Evolutionary conservation across 2,113 vertebrate genomes (phyloP).

Genomic region (Dipodomys merriami): DNA sequence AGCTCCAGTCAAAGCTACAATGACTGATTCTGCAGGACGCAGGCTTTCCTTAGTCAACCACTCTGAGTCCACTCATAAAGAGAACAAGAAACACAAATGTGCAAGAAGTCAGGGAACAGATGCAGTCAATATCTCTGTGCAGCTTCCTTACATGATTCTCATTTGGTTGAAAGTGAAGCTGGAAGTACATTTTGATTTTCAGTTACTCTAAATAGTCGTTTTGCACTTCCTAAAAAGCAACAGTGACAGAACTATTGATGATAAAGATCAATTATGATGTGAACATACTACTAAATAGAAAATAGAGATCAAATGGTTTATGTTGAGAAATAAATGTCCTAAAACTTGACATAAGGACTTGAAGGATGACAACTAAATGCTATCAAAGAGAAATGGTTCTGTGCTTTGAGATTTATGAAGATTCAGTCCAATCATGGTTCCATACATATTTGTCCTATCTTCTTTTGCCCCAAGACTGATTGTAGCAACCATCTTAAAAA

Average conservation of each 20-base stretch:
- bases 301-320: neutral
- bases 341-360: neutral
- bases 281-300: neutral
- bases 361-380: neutral
- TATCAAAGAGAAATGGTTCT: neutral
- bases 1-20: neutral
- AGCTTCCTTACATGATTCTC: neutral
- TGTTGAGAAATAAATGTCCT: neutral
- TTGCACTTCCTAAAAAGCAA: slow-evolving; percentile 16
- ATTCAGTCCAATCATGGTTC: neutral
- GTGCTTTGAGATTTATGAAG: neutral
- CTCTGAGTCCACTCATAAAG: neutral
- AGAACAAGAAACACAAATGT: neutral
- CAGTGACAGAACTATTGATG: neutral
- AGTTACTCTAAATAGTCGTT: slow-evolving; percentile 5
- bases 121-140: neutral
- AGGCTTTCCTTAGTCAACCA: neutral
- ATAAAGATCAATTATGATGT: neutral
- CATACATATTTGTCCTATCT: neutral
- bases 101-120: neutral
- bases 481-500: neutral
- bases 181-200: slow-evolving; percentile 19
- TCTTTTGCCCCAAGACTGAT: neutral
- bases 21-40: neutral
- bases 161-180: slow-evolving; percentile 3